Evolutionary conservation across 2,113 vertebrate genomes (phyloP), one percentile per base, ranked within the genome.

Genomic region (Ibidorhyncha struthersii): DNA sequence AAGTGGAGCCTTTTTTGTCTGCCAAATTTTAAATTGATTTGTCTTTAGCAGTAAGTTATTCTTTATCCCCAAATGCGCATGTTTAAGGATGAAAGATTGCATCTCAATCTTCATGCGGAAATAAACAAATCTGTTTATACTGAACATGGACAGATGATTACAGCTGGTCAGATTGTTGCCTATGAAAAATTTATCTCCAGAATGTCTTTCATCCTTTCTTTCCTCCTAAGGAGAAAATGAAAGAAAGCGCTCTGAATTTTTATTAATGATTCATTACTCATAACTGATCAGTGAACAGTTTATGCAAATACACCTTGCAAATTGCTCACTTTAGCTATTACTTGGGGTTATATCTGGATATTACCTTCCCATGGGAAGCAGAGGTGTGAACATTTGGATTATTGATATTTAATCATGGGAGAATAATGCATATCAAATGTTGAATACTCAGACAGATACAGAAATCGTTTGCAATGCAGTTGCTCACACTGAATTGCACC

Each of bases 221-320:
- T 90, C 53, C 56, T 95, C 69, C 40, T 65, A 82, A 89, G 73
- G 34, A 96, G 59, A 93, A 95, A 96, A 93, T 91, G 52, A 76
- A 76, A 93, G 66, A 86, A 93, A 70, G 21, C 58, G 20, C 62
- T 97, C 92, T 89, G 89, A 95, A 71, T 95, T 96, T 92, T 91
- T 92, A 84, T 95, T 89, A 95, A 92, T 84, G 77, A 94, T 91
- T 97, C 81, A 94, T 95, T 91, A 73, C 53, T 95, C 52, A 23
- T 78, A 92, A 82, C 81, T 89, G 86, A 90, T 92, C 80, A 95
- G 83, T 56, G 89, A 97, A 95, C 79, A 92, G 76, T 89, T 92
- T 92, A 94, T 96, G 92, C 90, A 95, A 91, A 95, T 86, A 81
- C 25, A 69, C 47, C 80, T 95, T 79, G 80, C 83, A 93, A 84